Evolutionary conservation across 2,113 vertebrate species (phyloP), one percentile per base, ranked within the genome.

Genomic region (Xiphorhynchus elegans): DNA sequence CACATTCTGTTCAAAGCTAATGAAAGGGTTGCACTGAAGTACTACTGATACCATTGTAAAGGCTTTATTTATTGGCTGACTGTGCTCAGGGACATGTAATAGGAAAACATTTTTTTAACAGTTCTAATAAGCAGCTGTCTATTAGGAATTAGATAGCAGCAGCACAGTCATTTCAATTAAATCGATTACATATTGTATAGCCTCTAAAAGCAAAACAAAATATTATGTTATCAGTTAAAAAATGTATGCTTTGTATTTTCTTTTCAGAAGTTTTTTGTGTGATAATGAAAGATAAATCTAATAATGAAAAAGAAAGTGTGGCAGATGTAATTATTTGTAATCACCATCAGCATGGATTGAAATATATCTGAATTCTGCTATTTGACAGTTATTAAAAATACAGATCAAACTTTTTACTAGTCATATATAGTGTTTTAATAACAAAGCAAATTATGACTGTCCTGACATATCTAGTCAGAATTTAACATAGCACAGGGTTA

Each of bases 381-480:
- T 55, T 91, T 89, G 49, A 76, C 67, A 69, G 29, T 31, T 70
- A 89, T 21, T 82, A 53, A 96, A 96, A 94, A 94, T 37, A 66
- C 1, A 58, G 23, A 42, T 77, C 25, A 90, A 72, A 92, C 19
- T 26, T 94, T 80, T 94, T 89, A 55, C 49, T 90, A 95, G 84
- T 84, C 95, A 77, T 72, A 90, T 95, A 74, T 68, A 94, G 46
- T 53, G 76, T 62, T 84, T 83, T 70, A 90, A 70, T 10, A 26
- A 10, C 76, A 96, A 93, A 96, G 33, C 26, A 86, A 96, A 93
- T 96, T 92, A 96, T 63, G 72, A 82, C 21, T 33, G 47, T 97
- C 87, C 92, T 90, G 93, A 69, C 23, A 26, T 76, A 94, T 24
- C 64, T 67, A 12, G 16, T 78, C 19, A 31, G 17, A 8, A 70